These are phyloP conservation scores for Sapayoa aenigma DNA, from an alignment of 2,113 vertebrate species.

Conservation along the genomic window DNA sequence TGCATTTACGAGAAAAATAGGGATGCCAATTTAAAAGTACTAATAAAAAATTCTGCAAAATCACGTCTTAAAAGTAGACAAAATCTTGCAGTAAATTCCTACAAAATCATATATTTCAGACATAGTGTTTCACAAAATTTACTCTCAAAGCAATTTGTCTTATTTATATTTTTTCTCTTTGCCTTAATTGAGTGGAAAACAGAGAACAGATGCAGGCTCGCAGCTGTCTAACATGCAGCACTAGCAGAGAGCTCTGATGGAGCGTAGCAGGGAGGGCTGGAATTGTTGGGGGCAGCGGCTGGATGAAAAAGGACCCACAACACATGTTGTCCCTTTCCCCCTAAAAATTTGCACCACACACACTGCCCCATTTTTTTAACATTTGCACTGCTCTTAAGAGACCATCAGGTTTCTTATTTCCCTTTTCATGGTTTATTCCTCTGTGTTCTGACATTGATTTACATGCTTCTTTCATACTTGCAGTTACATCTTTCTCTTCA, in stretches of 20 bases:
- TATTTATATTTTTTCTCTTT: constrained; percentile 31
- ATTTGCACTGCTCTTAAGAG: neutral
- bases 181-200: constrained; percentile 31
- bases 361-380: neutral
- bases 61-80: neutral
- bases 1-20: neutral
- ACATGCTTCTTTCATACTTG: neutral
- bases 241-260: neutral
- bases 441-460: neutral
- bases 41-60: neutral
- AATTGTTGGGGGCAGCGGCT: neutral
- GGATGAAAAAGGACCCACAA: neutral
- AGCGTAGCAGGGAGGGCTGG: neutral
- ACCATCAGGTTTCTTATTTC: neutral
- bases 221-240: constrained; percentile 9
- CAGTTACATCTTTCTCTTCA: neutral
- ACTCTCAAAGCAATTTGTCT: neutral
- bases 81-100: neutral
- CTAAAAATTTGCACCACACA: neutral
- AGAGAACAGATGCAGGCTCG: neutral
- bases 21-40: neutral
- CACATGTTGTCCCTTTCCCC: neutral
- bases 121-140: neutral
- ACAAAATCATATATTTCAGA: neutral
- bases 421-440: neutral